phyloP scores from a whole-genome alignment of 2,888 invertebrate species.

The Nemotelus pantherinus region DNA sequence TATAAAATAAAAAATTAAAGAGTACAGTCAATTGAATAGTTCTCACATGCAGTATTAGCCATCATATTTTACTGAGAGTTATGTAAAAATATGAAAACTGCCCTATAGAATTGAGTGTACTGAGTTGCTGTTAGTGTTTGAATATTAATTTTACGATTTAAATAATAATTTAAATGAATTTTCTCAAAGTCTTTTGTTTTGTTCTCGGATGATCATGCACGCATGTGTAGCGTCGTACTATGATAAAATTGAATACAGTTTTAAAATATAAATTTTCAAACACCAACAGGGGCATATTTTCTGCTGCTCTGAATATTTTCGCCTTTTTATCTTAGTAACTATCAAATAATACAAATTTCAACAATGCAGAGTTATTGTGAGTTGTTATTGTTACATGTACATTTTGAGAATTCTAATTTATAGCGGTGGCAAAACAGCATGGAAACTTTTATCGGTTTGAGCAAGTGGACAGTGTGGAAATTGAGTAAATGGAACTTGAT shows the following conservation, averaged over 20 bases:
- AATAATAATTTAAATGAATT: slow-evolving; percentile 13
- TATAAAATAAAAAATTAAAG: slow-evolving; percentile 12
- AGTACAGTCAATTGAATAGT: slow-evolving; percentile 52
- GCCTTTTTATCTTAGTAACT: slow-evolving; percentile 8
- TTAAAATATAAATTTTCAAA: slow-evolving; percentile 47
- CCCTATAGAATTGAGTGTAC: slow-evolving; percentile 52
- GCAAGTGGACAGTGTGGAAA: no score
- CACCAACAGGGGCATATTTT: slow-evolving; percentile 52
- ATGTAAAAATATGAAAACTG: slow-evolving; percentile 19
- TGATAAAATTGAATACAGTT: neutral
- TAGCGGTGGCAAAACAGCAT: no score
- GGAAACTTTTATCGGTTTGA: no score
- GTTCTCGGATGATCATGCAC: slow-evolving; percentile 11
- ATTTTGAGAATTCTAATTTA: no score
- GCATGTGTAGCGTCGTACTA: neutral
- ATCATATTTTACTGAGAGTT: slow-evolving; percentile 26
- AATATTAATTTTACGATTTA: slow-evolving; percentile 41
- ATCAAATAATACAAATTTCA: neutral
- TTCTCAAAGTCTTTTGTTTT: slow-evolving; percentile 31
- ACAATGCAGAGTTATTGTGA: no score
- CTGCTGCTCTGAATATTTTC: slow-evolving; percentile 41
- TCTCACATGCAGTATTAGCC: slow-evolving; percentile 51
- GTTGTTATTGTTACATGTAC: no score
- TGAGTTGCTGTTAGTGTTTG: slow-evolving; percentile 51
- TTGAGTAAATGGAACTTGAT: no score